Conservation (phyloP, 2,113 vertebrate genomes). For the Sterrhoptilus dennistouni region DNA sequence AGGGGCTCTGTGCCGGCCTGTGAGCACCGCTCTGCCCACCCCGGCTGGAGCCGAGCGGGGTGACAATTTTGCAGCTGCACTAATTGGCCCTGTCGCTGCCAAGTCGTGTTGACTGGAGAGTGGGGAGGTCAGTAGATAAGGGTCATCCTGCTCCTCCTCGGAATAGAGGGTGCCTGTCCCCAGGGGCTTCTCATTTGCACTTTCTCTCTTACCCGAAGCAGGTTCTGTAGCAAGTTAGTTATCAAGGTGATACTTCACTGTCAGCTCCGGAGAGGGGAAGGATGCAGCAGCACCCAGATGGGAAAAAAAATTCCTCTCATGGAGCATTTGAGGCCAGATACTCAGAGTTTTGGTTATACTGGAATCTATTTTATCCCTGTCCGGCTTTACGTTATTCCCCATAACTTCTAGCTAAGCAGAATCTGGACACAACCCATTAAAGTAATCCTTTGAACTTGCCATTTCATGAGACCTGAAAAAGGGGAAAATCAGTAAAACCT, state of each 20-base stretch:
- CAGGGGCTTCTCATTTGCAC: background rate
- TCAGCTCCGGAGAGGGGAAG: background rate
- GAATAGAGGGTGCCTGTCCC: background rate
- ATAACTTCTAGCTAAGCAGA: background rate
- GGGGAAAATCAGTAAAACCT: background rate
- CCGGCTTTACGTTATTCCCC: background rate
- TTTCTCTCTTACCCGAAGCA: background rate
- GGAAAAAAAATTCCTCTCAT: background rate
- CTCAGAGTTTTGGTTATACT: background rate
- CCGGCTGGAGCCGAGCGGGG: fast-evolving
- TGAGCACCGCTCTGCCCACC: background rate
- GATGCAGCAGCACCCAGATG: background rate
- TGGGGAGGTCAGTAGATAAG: background rate
- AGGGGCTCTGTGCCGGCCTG: background rate
- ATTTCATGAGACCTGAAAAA: background rate
- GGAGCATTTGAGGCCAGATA: background rate
- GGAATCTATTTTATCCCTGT: background rate
- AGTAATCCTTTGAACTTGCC: background rate
- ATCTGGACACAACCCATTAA: background rate
- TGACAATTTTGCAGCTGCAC: background rate
- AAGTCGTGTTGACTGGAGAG: background rate
- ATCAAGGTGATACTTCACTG: background rate
- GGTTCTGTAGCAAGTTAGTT: background rate
- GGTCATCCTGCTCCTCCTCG: background rate
- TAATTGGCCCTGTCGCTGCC: background rate